These are phyloP conservation scores for Holotrichia oblita DNA, from an alignment of 1,140 invertebrate species.

Conservation along the genomic window DNA sequence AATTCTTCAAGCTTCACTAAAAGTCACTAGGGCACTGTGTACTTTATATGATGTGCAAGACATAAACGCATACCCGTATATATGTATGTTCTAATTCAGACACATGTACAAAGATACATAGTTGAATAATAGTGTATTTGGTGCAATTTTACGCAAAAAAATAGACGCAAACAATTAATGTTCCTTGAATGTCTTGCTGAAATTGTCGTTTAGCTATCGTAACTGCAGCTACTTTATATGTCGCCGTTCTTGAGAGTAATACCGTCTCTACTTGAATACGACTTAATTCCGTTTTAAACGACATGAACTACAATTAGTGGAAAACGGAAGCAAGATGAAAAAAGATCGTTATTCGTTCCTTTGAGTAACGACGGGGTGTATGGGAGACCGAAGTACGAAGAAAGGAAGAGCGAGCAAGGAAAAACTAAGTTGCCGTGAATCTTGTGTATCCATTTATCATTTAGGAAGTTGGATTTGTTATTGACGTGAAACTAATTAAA, in stretches of 20 bases:
- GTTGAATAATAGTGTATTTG: too few relatives aligned
- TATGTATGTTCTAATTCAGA: too few relatives aligned
- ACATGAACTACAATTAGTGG: slow-evolving; percentile 15
- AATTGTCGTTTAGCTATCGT: background rate
- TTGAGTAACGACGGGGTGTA: background rate
- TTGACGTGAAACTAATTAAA: slow-evolving; percentile 36
- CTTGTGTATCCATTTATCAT: slow-evolving; percentile 30
- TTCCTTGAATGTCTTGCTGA: background rate
- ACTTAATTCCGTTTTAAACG: slow-evolving; percentile 21
- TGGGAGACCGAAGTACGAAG: background rate
- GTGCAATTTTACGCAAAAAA: background rate
- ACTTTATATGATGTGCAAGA: too few relatives aligned
- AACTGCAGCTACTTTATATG: background rate
- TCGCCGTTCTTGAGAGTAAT: background rate
- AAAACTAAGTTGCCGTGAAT: slow-evolving; percentile 26
- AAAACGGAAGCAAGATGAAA: slow-evolving; percentile 12
- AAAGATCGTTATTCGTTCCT: slow-evolving; percentile 18
- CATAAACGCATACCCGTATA: too few relatives aligned
- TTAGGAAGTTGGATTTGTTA: slow-evolving; percentile 35
- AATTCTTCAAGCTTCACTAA: too few relatives aligned
- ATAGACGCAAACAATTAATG: background rate
- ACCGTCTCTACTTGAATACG: background rate
- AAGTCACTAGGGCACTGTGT: too few relatives aligned
- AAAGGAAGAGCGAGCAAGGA: background rate
- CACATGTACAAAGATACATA: too few relatives aligned